These are phyloP conservation scores for Peromyscus californicus DNA, from an alignment of 2,113 vertebrate genomes.

Conservation along the genomic window DNA sequence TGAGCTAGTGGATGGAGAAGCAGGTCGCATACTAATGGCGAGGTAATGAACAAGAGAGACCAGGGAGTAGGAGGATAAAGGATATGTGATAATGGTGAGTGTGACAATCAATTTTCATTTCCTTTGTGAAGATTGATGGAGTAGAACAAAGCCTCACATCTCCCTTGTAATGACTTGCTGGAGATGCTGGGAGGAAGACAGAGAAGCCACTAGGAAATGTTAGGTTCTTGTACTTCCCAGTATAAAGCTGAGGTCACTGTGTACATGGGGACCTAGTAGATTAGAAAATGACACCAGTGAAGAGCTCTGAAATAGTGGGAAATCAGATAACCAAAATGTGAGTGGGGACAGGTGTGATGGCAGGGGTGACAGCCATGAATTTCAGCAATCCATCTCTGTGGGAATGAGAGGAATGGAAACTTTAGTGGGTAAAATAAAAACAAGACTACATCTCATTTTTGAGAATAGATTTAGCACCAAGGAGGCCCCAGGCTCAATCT, in stretches of 20 bases:
- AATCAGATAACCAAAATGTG: background rate
- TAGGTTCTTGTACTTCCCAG: background rate
- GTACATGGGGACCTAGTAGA: background rate
- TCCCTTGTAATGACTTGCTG: background rate
- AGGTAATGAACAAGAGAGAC: background rate
- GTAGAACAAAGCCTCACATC: background rate
- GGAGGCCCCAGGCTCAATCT: background rate
- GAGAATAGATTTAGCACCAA: background rate
- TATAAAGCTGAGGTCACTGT: background rate
- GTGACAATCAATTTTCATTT: background rate
- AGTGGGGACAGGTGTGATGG: background rate
- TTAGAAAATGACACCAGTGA: background rate
- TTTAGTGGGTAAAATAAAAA: background rate
- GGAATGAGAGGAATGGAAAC: accelerated
- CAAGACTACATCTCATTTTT: too few relatives aligned
- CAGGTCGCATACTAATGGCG: background rate
- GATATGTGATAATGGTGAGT: background rate
- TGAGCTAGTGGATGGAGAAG: background rate
- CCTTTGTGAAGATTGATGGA: background rate
- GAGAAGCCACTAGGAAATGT: background rate
- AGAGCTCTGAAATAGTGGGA: background rate
- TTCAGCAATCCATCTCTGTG: background rate
- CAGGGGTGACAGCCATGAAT: background rate
- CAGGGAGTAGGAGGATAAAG: background rate
- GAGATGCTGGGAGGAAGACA: accelerated